Evolutionary conservation across 2,888 invertebrate species (phyloP).

Genomic region (Papilio elwesi): DNA sequence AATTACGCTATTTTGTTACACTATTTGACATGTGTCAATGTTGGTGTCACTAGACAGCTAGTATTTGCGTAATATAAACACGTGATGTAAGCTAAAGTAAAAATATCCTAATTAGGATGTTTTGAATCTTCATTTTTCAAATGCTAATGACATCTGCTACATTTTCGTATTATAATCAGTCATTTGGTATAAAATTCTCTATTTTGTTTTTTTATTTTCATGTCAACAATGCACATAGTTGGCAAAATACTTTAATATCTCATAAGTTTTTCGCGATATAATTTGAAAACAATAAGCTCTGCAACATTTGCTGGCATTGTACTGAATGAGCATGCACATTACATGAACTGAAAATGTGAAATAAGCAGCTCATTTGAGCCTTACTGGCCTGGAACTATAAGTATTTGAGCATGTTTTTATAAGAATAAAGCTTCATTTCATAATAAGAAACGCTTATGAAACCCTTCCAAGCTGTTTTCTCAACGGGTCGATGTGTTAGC

Average conservation of each 20-base stretch:
- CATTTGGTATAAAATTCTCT: background rate
- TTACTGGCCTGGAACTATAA: background rate
- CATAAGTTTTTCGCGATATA: slow-evolving; percentile 24
- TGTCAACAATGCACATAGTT: slow-evolving; percentile 19
- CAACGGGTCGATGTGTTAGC: too few relatives aligned
- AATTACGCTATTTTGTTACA: too few relatives aligned
- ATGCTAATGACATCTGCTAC: too few relatives aligned
- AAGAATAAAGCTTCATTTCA: slow-evolving; percentile 1
- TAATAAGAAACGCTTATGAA: background rate
- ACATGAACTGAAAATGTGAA: slow-evolving; percentile 5
- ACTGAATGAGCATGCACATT: slow-evolving; percentile 10
- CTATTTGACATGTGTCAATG: too few relatives aligned
- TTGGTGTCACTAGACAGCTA: too few relatives aligned
- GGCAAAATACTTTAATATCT: slow-evolving; percentile 20
- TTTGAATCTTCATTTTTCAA: too few relatives aligned
- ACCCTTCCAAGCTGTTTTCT: too few relatives aligned
- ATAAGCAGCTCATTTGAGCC: slow-evolving; percentile 17
- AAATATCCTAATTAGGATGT: too few relatives aligned
- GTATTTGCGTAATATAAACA: too few relatives aligned
- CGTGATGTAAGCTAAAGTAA: too few relatives aligned
- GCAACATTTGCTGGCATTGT: slow-evolving; percentile 22
- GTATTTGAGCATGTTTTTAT: background rate
- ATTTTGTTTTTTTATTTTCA: slow-evolving; percentile 12
- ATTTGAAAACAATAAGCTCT: slow-evolving; percentile 26
- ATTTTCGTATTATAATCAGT: too few relatives aligned